Conservation (phyloP, 92 coral and sea anemone species). For the Bergia puertoricense region DNA sequence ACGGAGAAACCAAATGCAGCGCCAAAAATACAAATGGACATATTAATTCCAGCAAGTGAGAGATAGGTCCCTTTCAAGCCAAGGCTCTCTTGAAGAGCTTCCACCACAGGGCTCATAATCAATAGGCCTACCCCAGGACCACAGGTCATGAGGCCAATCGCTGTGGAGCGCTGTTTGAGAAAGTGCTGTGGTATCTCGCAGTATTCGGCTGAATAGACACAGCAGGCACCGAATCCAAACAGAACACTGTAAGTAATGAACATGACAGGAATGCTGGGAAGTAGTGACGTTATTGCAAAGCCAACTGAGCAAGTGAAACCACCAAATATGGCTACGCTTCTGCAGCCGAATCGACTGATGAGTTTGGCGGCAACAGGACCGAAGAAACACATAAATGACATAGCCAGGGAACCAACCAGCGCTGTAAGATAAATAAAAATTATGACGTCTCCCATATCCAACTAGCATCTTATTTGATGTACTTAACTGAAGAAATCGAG, state of each 20-base stretch:
- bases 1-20: background rate
- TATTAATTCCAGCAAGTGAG: slow-evolving; percentile 3
- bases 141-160: slow-evolving; percentile 9
- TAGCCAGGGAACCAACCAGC: background rate
- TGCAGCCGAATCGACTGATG: background rate
- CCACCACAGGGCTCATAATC: background rate
- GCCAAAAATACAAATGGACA: background rate
- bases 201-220: slow-evolving; percentile 13
- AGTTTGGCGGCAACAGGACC: slow-evolving; percentile 8
- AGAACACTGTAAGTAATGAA: background rate
- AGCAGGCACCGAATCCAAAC: slow-evolving; percentile 18
- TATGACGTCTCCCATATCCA: no score
- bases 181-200: slow-evolving; percentile 4
- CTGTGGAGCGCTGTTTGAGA: slow-evolving; percentile 4
- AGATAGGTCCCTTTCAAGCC: slow-evolving; percentile 4
- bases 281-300: background rate
- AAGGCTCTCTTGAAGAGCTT: background rate
- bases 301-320: slow-evolving; percentile 21
- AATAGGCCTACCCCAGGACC: slow-evolving; percentile 12
- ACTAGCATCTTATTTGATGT: no score
- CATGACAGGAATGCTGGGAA: slow-evolving; percentile 1
- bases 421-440: background rate
- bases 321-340: background rate
- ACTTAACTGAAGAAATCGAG: no score
- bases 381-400: slow-evolving; percentile 1